Percentiles rank a stretch among this genome's conserved stretches.
Conservation (phyloP, 1,140 invertebrate species). For the Ips typographus region DNA sequence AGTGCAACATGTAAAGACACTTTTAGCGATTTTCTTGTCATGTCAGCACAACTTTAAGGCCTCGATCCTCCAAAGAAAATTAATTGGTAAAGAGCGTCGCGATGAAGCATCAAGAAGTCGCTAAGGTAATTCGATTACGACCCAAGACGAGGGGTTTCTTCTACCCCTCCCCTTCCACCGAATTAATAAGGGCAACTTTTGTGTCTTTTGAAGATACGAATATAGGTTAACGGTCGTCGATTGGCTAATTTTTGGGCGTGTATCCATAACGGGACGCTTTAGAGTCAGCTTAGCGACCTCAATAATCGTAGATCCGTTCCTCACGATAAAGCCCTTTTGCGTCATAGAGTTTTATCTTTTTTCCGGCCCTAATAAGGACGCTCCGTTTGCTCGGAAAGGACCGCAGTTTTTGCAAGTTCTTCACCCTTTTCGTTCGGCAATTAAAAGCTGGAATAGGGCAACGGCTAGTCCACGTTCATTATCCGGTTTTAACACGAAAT, state of each 20-base stretch:
- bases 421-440: too few species aligned
- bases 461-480: not conserved
- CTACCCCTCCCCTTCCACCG: not conserved
- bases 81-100: conserved; percentile 3
- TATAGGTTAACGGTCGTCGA: not conserved
- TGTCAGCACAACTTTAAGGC: not conserved
- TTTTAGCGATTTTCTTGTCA: too few species aligned
- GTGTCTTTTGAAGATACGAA: not conserved
- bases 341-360: conserved; percentile 4
- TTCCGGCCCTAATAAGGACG: not conserved
- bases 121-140: not conserved
- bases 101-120: conserved; percentile 1
- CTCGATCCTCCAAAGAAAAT: not conserved
- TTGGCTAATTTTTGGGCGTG: not conserved
- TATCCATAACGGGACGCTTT: not conserved
- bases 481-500: conserved; percentile 3
- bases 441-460: not conserved
- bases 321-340: conserved; percentile 1
- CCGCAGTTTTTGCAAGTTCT: not conserved
- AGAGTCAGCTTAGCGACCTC: not conserved
- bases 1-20: too few species aligned
- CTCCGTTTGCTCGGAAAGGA: not conserved
- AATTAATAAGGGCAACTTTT: conserved; percentile 6
- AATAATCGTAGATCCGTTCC: conserved; percentile 2
- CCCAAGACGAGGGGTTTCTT: not conserved